Evolutionary conservation across 2,888 invertebrate species (phyloP), one percentile per base, ranked within the genome.

Genomic region (Xestia sexstrigata): DNA sequence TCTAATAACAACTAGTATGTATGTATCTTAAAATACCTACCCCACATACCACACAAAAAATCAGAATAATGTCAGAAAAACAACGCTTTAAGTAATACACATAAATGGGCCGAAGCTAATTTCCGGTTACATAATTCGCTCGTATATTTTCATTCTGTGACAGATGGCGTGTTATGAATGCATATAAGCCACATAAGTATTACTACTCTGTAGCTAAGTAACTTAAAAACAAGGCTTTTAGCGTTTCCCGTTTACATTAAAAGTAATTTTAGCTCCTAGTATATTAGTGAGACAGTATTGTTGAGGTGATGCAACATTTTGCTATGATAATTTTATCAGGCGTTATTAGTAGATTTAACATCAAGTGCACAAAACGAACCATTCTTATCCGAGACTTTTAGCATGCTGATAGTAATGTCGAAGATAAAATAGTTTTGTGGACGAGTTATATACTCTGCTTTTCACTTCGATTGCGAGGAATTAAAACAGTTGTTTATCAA

Each of bases 111-210:
- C 39, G 58, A 78, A 75, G 74, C 76, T 82, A 78, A 87, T 84
- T 84, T 81, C 74, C 70, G 79, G 74, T 76, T 76, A 80, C 79
- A 86, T 86, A 84, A 86, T 81, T 84, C 82, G 52, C 75, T 82
- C 80, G 70, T 86, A 81, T 87, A 87, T 84, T 81, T 84, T 81
- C 79, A 82, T 74, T 76, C 26, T 67, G 79, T 83, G 87, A 87
- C 87, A 78, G 83, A 81, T 83, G 77, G 83, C 74, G 81, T 85
- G 85, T 85, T 81, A 76, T 78, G 76, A 87, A 79, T 81, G 76
- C 74, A 81, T 85, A 74, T 73, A 58, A 63, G 65, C 68, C 67
- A 74, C 76, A 58, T 68, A 62, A 83, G 63, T 81, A 78, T 70
- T 65, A 82, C 66, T 76, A 76, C 62, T 52, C 15, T 66, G 66